A percentile compares a stretch with the other conserved stretches of the same genome.
These are phyloP conservation scores for Pipra filicauda DNA, from an alignment of 2,113 vertebrate genomes.

Conservation along the genomic window DNA sequence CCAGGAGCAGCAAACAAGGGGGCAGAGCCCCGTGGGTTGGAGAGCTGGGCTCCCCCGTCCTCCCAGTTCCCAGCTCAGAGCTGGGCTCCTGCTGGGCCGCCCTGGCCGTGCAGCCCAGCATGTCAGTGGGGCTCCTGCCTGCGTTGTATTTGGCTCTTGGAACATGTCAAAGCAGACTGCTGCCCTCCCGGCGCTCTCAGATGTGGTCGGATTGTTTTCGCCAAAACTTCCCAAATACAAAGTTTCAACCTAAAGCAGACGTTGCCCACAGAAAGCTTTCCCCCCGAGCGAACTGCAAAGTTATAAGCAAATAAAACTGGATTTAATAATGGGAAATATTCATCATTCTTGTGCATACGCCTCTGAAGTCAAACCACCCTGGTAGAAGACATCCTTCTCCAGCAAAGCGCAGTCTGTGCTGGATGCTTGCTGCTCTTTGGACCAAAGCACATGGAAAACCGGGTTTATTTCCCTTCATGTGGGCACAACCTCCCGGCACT, in stretches of 20 bases:
- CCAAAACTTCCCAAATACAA: slow-evolving; percentile 47
- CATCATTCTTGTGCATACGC: background rate
- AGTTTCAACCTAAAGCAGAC: slow-evolving; percentile 42
- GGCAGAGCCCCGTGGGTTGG: background rate
- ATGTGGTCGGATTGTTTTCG: slow-evolving; percentile 19
- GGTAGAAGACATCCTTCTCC: background rate
- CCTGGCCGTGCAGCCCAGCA: rapidly evolving
- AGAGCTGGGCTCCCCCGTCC: background rate
- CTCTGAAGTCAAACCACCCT: slow-evolving; percentile 51
- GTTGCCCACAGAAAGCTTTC: slow-evolving; percentile 12
- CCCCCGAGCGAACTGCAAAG: background rate
- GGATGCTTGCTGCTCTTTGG: background rate
- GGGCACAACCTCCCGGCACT: background rate
- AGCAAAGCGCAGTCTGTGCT: background rate
- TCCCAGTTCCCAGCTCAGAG: rapidly evolving
- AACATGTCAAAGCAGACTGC: background rate
- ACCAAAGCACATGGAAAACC: background rate
- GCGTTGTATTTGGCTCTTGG: background rate
- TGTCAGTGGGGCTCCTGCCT: background rate
- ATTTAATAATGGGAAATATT: slow-evolving; percentile 57
- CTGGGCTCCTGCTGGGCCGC: rapidly evolving
- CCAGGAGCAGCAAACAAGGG: rapidly evolving
- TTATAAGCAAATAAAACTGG: slow-evolving; percentile 42
- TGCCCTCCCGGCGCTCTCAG: background rate
- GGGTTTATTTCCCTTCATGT: background rate